A percentile compares a stretch with the other conserved stretches of the same genome.
phyloP scores from a whole-genome alignment of 1,140 invertebrate species.

The Goniozus legneri region DNA sequence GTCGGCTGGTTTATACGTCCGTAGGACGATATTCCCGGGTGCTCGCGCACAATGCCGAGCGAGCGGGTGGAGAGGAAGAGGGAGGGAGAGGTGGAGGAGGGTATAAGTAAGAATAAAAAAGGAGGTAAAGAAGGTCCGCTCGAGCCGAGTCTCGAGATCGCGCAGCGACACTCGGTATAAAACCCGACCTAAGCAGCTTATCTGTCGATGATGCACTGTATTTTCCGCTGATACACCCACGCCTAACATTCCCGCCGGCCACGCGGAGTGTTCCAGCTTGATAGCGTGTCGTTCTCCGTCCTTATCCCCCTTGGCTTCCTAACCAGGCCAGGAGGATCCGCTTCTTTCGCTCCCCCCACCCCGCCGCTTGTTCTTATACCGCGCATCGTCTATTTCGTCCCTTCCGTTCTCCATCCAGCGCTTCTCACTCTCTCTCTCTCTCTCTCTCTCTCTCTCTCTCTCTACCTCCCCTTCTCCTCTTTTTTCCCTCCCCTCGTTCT shows the following conservation, averaged over 20 bases:
- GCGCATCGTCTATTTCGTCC: too few species aligned
- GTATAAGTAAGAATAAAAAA: too few species aligned
- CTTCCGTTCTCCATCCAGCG: too few species aligned
- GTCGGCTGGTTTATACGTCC: too few species aligned
- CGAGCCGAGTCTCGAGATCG: not conserved
- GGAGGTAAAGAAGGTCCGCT: not conserved
- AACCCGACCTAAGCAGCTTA: constrained; percentile 41
- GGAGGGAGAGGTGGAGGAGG: too few species aligned
- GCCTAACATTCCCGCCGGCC: not conserved
- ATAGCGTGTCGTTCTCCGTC: constrained; percentile 38
- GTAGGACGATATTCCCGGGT: too few species aligned
- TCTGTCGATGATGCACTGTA: constrained; percentile 46
- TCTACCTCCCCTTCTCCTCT: not conserved
- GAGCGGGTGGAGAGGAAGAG: constrained; percentile 20
- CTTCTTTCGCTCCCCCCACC: not conserved
- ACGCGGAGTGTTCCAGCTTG: constrained; percentile 29
- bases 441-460: not conserved
- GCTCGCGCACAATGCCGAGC: constrained; percentile 3
- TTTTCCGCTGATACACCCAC: constrained; percentile 30
- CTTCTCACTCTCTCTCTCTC: constrained; percentile 6
- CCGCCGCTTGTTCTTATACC: too few species aligned
- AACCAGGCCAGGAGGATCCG: not conserved
- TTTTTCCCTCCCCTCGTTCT: not conserved
- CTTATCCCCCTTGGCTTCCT: constrained; percentile 14
- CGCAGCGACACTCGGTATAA: not conserved